Conservation (phyloP, 2,797 vertebrate species). For the Eulemur coronatus region DNA sequence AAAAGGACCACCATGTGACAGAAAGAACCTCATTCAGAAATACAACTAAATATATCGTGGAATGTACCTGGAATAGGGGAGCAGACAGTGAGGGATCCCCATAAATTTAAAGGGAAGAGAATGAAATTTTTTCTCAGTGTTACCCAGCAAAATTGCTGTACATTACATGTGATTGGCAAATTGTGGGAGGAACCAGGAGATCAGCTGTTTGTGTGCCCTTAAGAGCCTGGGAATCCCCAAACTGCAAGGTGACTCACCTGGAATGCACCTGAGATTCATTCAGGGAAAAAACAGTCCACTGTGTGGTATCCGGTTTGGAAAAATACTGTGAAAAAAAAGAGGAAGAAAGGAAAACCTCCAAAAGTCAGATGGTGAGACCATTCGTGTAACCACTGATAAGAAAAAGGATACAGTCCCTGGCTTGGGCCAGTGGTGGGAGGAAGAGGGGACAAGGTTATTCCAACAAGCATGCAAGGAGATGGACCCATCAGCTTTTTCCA, state of each 20-base stretch:
- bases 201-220: background rate
- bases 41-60: background rate
- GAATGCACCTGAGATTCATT: slow-evolving; percentile 51
- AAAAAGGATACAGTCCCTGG: background rate
- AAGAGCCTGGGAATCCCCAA: slow-evolving; percentile 33
- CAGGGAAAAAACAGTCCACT: background rate
- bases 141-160: background rate
- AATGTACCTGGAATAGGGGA: background rate
- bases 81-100: background rate
- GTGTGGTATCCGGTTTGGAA: background rate
- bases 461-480: background rate
- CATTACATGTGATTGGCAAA: background rate
- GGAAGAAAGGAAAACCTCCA: slow-evolving; percentile 3
- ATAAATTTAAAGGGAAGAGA: slow-evolving; percentile 29
- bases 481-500: background rate
- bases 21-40: slow-evolving; percentile 25
- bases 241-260: background rate
- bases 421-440: background rate
- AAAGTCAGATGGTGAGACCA: background rate
- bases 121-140: background rate
- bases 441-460: background rate
- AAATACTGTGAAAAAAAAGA: slow-evolving; percentile 18
- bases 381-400: background rate
- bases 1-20: background rate
- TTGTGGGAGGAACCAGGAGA: background rate